phyloP scores from a whole-genome alignment of 2,888 invertebrate genomes.

The Pristionchus fissidentatus region DNA sequence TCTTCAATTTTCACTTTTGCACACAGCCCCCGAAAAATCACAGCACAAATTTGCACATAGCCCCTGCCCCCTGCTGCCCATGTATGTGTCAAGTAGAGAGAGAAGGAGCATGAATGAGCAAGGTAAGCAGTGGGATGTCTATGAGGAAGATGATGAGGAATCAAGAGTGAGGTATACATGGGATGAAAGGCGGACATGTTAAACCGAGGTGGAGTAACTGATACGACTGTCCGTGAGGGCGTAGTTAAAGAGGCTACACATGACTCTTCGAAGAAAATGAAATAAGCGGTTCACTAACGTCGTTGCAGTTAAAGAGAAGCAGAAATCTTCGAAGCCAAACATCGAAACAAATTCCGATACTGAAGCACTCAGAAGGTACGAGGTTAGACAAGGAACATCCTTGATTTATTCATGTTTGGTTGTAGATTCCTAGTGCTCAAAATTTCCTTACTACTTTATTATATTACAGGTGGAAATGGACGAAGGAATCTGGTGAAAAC shows the following conservation, averaged over 20 bases:
- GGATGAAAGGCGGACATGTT: too few species aligned
- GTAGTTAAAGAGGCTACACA: too few species aligned
- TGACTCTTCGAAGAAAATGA: too few species aligned
- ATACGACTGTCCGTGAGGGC: too few species aligned
- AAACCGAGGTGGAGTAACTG: too few species aligned
- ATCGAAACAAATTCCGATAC: not conserved
- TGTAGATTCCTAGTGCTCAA: not conserved
- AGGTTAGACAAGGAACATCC: not conserved
- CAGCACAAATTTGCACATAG: too few species aligned
- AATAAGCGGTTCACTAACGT: too few species aligned
- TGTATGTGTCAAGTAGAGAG: conserved; percentile 57
- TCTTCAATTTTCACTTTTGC: too few species aligned
- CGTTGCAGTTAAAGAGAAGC: conserved; percentile 54
- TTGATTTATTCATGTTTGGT: not conserved
- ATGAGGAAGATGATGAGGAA: too few species aligned
- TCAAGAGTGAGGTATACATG: too few species aligned
- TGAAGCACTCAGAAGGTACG: not conserved
- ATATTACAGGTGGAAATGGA: conserved; percentile 89
- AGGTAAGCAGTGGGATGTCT: conserved; percentile 32
- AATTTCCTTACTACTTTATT: not conserved
- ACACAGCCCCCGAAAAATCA: too few species aligned
- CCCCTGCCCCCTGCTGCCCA: too few species aligned
- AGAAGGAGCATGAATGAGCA: conserved; percentile 37
- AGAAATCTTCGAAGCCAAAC: conserved; percentile 48
- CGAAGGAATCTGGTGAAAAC: conserved; percentile 23